These are phyloP conservation scores for Drosophila rufa DNA, from an alignment of 1,140 invertebrate genomes.

Conservation along the genomic window DNA sequence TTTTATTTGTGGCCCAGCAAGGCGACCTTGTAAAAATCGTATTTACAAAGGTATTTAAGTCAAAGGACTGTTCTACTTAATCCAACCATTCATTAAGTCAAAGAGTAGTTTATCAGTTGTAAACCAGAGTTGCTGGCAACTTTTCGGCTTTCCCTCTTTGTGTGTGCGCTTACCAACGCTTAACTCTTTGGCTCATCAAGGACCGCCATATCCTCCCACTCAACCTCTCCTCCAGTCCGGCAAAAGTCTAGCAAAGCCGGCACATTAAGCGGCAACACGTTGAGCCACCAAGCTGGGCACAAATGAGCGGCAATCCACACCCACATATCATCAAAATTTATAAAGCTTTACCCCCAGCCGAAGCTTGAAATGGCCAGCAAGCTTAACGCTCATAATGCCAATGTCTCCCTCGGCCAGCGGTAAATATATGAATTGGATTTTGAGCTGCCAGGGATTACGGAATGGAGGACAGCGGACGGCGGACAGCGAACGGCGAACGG, in stretches of 20 bases:
- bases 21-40: neutral
- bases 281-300: constrained; percentile 52
- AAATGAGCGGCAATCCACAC: constrained; percentile 55
- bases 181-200: constrained; percentile 27
- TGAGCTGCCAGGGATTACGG: constrained; percentile 63
- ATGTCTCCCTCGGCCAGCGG: constrained; percentile 66
- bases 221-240: constrained; percentile 14
- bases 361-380: constrained; percentile 63
- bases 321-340: constrained; percentile 72
- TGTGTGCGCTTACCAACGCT: constrained; percentile 10
- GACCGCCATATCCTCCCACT: constrained; percentile 1
- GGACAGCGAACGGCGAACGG: neutral
- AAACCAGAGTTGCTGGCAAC: constrained; percentile 5
- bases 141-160: constrained; percentile 9
- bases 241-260: constrained; percentile 49
- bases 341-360: constrained; percentile 60
- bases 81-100: constrained; percentile 19
- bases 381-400: constrained; percentile 75
- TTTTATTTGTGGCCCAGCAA: neutral
- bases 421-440: constrained; percentile 82
- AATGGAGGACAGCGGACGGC: constrained; percentile 3
- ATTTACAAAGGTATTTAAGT: constrained; percentile 9
- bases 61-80: constrained; percentile 1
- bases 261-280: constrained; percentile 61
- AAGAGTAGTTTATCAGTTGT: constrained; percentile 9